phyloP scores from a whole-genome alignment of 2,113 vertebrate species.

The Passer domesticus region DNA sequence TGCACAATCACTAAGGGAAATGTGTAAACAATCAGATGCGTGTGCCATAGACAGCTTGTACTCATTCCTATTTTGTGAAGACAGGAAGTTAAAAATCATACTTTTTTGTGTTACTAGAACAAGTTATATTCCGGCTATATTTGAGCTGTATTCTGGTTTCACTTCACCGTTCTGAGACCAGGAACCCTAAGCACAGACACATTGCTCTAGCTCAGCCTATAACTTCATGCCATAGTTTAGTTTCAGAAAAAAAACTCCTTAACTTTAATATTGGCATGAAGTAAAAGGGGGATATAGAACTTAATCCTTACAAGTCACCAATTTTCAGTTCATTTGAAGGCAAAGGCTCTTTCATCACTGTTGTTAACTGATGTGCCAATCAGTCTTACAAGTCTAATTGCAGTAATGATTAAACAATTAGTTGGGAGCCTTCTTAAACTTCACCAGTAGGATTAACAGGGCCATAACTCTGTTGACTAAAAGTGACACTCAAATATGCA shows the following conservation, averaged over 20 bases:
- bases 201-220: neutral
- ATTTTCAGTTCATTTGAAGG: neutral
- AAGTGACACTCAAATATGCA: neutral
- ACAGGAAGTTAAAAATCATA: neutral
- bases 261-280: neutral
- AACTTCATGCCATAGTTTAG: neutral
- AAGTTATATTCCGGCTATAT: neutral
- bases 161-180: neutral
- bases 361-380: neutral
- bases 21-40: neutral
- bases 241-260: neutral
- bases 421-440: neutral
- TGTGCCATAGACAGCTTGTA: neutral
- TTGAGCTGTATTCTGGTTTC: neutral
- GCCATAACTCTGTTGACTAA: neutral
- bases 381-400: slow-evolving; percentile 45
- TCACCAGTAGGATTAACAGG: neutral
- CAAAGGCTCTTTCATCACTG: neutral
- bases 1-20: neutral
- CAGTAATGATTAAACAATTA: slow-evolving; percentile 13
- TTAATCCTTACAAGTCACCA: neutral
- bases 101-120: neutral
- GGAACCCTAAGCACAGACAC: neutral
- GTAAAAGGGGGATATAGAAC: neutral
- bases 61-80: neutral